These are phyloP conservation scores for Ptychodera flava DNA, from an alignment of 35 echinoderm and acorn worm species.

Conservation along the genomic window DNA sequence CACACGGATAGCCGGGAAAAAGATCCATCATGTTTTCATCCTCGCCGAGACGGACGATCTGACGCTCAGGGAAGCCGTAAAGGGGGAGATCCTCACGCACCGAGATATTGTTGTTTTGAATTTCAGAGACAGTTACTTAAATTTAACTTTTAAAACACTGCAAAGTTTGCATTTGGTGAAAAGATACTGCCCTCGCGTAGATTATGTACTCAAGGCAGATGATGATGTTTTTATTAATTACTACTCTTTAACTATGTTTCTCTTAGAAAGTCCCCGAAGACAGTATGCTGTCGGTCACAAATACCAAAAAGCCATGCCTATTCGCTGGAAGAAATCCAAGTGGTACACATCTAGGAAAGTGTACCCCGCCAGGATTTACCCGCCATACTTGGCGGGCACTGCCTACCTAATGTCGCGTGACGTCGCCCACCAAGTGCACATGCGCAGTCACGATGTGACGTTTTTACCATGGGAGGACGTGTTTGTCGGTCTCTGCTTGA, in stretches of 20 bases:
- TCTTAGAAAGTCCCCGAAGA: not conserved
- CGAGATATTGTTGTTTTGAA: slow-evolving; percentile 85
- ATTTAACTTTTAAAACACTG: slow-evolving; percentile 80
- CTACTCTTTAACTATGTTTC: slow-evolving; percentile 38
- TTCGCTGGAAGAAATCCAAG: slow-evolving; percentile 87
- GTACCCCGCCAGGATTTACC: slow-evolving; percentile 76
- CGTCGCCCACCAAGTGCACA: slow-evolving; percentile 51
- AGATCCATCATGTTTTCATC: slow-evolving; percentile 60
- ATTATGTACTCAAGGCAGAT: slow-evolving; percentile 85
- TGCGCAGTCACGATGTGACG: slow-evolving; percentile 37
- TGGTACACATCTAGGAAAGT: slow-evolving; percentile 87
- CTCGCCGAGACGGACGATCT: slow-evolving; percentile 58
- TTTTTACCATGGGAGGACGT: slow-evolving; percentile 92
- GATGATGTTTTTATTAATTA: slow-evolving; percentile 90
- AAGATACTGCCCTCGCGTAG: slow-evolving; percentile 58
- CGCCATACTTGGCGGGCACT: slow-evolving; percentile 84
- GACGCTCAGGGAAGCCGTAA: slow-evolving; percentile 33
- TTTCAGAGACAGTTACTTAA: slow-evolving; percentile 86
- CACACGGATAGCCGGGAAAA: slow-evolving; percentile 45
- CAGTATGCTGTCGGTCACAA: slow-evolving; percentile 47
- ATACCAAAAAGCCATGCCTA: slow-evolving; percentile 57
- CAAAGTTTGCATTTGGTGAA: slow-evolving; percentile 83
- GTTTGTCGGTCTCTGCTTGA: slow-evolving; percentile 56
- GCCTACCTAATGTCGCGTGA: slow-evolving; percentile 84
- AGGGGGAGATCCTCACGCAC: slow-evolving; percentile 58